Conservation (phyloP, 2,113 vertebrate species). For the Lates calcarifer region DNA sequence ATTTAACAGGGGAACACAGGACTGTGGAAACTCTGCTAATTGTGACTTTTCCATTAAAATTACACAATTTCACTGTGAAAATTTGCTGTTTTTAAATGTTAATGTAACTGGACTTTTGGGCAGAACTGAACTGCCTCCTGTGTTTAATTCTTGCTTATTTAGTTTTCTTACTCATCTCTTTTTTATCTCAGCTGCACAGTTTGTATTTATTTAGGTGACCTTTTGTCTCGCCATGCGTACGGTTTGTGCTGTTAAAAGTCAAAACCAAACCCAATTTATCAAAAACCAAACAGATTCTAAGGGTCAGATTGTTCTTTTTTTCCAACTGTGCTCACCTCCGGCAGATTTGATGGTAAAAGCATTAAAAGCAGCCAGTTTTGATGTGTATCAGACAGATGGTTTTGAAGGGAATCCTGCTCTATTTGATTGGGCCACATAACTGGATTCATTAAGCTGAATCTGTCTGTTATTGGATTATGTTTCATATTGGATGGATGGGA, state of each 20-base stretch:
- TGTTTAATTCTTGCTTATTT: neutral
- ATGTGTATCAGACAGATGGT: conserved; percentile 63
- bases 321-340: conserved; percentile 11
- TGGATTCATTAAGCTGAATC: conserved; percentile 73
- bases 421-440: conserved; percentile 74
- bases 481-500: conserved; percentile 74
- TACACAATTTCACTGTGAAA: too few species aligned
- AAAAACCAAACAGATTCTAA: conserved; percentile 6
- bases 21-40: too few species aligned
- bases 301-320: conserved; percentile 26
- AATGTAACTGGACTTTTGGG: too few species aligned
- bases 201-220: conserved; percentile 31
- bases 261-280: conserved; percentile 27
- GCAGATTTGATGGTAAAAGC: conserved; percentile 57
- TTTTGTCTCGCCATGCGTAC: conserved; percentile 2
- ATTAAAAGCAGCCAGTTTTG: conserved; percentile 60
- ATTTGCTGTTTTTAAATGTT: too few species aligned
- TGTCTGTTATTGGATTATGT: conserved; percentile 73
- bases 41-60: too few species aligned
- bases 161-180: neutral
- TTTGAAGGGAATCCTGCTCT: conserved; percentile 68
- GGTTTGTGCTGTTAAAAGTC: conserved; percentile 24
- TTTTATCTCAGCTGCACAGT: conserved; percentile 16
- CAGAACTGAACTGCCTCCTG: neutral
- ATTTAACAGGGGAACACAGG: too few species aligned